Conservation (phyloP, 2,113 vertebrate species). For the Tachycineta bicolor region DNA sequence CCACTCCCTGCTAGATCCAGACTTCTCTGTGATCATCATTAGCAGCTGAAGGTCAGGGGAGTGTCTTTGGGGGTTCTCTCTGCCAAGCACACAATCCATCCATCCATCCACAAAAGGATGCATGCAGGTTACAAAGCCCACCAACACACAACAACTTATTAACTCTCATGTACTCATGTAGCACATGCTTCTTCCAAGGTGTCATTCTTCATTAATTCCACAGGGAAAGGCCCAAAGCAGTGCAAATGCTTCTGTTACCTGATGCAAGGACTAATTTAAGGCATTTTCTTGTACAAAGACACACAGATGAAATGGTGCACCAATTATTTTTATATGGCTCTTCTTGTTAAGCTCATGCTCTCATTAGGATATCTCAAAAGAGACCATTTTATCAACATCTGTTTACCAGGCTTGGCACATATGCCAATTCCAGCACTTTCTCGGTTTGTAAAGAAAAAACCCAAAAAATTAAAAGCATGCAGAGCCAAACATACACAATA, state of each 20-base stretch:
- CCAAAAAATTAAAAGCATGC: background rate
- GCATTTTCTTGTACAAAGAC: background rate
- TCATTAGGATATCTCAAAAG: background rate
- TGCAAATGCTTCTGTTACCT: background rate
- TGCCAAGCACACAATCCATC: background rate
- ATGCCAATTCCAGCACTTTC: background rate
- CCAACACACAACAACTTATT: background rate
- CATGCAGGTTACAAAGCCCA: background rate
- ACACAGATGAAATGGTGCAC: background rate
- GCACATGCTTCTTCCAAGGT: background rate
- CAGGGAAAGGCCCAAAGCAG: background rate
- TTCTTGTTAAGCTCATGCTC: background rate
- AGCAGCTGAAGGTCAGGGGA: background rate
- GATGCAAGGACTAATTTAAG: background rate
- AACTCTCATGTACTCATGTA: background rate
- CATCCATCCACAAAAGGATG: background rate
- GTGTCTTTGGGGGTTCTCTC: background rate
- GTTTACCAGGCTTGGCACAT: background rate
- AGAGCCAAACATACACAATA: background rate
- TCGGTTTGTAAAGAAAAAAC: background rate
- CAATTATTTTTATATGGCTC: background rate
- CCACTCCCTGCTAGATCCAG: background rate
- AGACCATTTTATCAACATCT: background rate
- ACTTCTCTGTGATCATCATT: background rate
- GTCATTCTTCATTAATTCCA: background rate